phyloP scores from a whole-genome alignment of 2,797 vertebrate species.

The Microhierax caerulescens region DNA sequence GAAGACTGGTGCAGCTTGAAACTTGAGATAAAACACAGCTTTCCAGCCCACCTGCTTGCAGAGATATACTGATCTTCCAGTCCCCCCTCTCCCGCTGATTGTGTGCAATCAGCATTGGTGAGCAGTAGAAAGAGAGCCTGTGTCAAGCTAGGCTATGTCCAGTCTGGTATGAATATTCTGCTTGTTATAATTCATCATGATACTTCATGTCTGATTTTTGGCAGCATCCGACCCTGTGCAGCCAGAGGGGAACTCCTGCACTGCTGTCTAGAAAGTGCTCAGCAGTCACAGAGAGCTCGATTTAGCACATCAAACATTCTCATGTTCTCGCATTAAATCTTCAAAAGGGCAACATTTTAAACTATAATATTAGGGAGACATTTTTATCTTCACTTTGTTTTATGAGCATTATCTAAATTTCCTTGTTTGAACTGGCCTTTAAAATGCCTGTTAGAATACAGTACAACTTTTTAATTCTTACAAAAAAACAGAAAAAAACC shows the following conservation, averaged over 20 bases:
- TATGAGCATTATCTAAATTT: background rate
- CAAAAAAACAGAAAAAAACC: background rate
- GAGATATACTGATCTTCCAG: background rate
- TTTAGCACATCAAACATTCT: background rate
- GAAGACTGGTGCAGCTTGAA: background rate
- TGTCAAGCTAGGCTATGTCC: background rate
- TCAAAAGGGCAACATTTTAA: background rate
- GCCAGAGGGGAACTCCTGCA: background rate
- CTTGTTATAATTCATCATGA: background rate
- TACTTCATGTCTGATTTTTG: background rate
- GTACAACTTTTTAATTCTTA: background rate
- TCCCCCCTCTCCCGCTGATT: accelerated
- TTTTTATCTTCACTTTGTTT: background rate
- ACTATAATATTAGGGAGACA: background rate
- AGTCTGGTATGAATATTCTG: background rate
- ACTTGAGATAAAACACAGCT: background rate
- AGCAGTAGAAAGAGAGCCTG: background rate
- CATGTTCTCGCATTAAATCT: background rate
- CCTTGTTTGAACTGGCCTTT: background rate
- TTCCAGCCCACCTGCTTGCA: background rate
- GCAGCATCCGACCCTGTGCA: background rate
- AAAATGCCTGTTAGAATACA: background rate
- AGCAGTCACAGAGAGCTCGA: background rate
- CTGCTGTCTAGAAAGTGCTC: background rate
- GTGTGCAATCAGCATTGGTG: background rate